Percentiles rank a stretch among this genome's conserved stretches.
Conservation (phyloP, 2,888 invertebrate genomes). For the Hyposoter didymator region DNA sequence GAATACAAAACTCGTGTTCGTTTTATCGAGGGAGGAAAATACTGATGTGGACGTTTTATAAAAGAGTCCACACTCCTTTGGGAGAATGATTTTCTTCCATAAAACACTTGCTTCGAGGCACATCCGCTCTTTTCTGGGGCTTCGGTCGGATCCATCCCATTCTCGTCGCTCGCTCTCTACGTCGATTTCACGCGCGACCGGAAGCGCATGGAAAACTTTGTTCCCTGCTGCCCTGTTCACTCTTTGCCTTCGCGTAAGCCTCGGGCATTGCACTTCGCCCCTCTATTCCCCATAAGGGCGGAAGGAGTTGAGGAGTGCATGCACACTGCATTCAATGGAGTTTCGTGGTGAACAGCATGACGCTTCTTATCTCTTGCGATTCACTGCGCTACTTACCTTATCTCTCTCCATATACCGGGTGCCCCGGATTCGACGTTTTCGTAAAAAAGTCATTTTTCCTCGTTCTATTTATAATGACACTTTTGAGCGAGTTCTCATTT, state of each 20-base stretch:
- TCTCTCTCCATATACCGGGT: background rate
- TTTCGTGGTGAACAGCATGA: conserved; percentile 49
- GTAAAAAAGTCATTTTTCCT: background rate
- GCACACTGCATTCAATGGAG: conserved; percentile 48
- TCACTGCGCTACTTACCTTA: conserved; percentile 44
- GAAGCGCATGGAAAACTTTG: conserved; percentile 54
- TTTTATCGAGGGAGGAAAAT: conserved; percentile 20
- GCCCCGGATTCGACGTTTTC: background rate
- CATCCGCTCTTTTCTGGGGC: conserved; percentile 26
- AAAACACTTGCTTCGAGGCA: conserved; percentile 51
- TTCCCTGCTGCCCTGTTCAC: background rate
- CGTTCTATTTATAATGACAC: too few relatives aligned
- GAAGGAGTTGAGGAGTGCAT: conserved; percentile 2
- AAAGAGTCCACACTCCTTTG: conserved; percentile 36
- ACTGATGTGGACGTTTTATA: conserved; percentile 15
- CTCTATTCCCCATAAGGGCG: background rate
- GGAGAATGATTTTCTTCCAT: conserved; percentile 54
- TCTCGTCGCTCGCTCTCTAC: conserved; percentile 41
- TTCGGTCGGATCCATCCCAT: conserved; percentile 31
- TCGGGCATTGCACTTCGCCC: conserved; percentile 16
- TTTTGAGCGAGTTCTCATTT: too few relatives aligned
- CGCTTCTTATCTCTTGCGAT: conserved; percentile 57
- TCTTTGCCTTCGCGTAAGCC: conserved; percentile 15
- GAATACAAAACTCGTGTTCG: conserved; percentile 3
- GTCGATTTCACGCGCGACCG: conserved; percentile 34